These are phyloP conservation scores for Micrastur ruficollis DNA, from an alignment of 2,797 vertebrate genomes.

Conservation along the genomic window DNA sequence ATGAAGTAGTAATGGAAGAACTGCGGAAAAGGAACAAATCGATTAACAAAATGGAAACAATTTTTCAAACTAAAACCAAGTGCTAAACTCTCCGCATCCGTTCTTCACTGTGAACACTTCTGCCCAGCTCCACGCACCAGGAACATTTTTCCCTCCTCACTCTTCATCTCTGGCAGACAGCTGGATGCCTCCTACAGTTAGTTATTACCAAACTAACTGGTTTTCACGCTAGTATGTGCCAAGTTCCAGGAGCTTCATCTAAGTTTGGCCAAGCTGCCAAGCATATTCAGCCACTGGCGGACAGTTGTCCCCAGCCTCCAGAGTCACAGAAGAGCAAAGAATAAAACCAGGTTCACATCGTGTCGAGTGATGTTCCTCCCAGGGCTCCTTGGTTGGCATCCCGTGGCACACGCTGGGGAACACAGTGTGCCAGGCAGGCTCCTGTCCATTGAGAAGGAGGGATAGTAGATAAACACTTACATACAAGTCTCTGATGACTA, in stretches of 20 bases:
- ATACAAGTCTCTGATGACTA: background rate
- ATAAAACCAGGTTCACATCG: background rate
- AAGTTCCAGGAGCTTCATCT: background rate
- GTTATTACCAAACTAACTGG: background rate
- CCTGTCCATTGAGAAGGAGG: background rate
- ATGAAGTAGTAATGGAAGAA: background rate
- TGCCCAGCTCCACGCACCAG: background rate
- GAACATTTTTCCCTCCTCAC: background rate
- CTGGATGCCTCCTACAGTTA: background rate
- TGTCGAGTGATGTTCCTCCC: background rate
- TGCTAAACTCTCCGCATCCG: rapidly evolving
- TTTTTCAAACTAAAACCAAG: background rate
- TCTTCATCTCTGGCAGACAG: background rate
- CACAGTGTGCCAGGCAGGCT: background rate
- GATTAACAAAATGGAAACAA: background rate
- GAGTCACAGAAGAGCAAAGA: background rate
- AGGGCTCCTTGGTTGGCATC: background rate
- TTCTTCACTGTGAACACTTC: background rate
- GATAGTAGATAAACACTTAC: background rate
- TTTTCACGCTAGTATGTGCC: background rate
- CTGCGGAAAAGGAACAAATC: background rate
- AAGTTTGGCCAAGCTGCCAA: background rate
- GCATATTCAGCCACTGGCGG: background rate
- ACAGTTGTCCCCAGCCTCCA: background rate
- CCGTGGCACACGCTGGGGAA: background rate